These are phyloP conservation scores for Hetaerina titia DNA, from an alignment of 2,888 invertebrate species.

Conservation along the genomic window DNA sequence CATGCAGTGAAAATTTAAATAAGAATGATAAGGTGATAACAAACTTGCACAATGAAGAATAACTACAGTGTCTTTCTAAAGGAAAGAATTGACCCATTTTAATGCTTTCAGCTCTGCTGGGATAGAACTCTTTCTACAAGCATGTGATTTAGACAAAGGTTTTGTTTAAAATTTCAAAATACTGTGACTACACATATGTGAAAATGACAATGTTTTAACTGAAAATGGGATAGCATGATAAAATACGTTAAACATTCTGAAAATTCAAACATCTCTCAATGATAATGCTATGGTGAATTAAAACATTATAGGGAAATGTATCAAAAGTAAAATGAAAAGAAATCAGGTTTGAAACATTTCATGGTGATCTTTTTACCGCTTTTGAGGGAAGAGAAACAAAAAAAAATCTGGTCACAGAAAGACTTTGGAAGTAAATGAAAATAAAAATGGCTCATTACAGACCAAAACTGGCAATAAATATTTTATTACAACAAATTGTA, in stretches of 20 bases:
- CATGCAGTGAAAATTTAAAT: slow-evolving; percentile 44
- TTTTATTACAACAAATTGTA: slow-evolving; percentile 67
- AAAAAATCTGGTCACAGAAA: slow-evolving; percentile 67
- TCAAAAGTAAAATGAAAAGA: not conserved
- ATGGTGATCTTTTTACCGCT: not conserved
- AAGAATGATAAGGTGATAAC: slow-evolving; percentile 36
- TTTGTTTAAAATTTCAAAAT: not conserved
- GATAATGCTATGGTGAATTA: not conserved
- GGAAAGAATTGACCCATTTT: slow-evolving; percentile 21
- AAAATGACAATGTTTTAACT: slow-evolving; percentile 2
- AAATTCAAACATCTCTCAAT: not conserved
- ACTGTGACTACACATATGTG: slow-evolving; percentile 10
- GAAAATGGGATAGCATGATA: slow-evolving; percentile 33
- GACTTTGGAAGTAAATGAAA: slow-evolving; percentile 68
- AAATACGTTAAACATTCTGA: slow-evolving; percentile 10
- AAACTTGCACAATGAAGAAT: slow-evolving; percentile 61
- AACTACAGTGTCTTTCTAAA: slow-evolving; percentile 40
- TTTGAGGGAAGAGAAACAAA: not conserved
- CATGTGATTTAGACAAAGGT: not conserved
- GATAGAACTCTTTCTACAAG: slow-evolving; percentile 12
- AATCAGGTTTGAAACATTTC: not conserved
- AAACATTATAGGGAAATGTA: not conserved
- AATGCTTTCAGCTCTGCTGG: slow-evolving; percentile 33
- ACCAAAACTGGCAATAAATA: slow-evolving; percentile 68
- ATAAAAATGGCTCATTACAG: slow-evolving; percentile 69